Conservation (phyloP, 1,140 invertebrate species). For the Penaeus indicus region DNA sequence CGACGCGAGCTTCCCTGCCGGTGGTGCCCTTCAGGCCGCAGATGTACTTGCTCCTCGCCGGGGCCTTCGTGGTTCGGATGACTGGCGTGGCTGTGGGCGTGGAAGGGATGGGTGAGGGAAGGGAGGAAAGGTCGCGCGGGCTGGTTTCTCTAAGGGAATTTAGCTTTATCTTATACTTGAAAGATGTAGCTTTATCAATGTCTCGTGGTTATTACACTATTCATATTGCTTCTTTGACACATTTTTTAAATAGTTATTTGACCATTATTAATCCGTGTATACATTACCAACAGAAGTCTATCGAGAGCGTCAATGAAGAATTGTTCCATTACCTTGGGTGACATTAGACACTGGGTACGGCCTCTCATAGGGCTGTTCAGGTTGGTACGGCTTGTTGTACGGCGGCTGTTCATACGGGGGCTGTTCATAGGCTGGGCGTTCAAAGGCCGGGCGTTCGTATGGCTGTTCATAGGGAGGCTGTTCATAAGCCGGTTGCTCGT, state of each 20-base stretch:
- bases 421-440: conserved; percentile 26
- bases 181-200: too few relatives aligned
- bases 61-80: conserved; percentile 68
- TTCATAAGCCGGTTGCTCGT: not conserved
- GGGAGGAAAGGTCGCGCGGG: not conserved
- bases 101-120: not conserved
- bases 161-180: too few relatives aligned
- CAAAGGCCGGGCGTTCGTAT: conserved; percentile 58
- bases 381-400: conserved; percentile 2
- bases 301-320: too few relatives aligned
- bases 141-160: too few relatives aligned
- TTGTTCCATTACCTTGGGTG: too few relatives aligned
- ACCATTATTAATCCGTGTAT: too few relatives aligned
- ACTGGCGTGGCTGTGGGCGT: conserved; percentile 21
- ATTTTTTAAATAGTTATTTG: too few relatives aligned
- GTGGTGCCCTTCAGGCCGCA: conserved; percentile 85
- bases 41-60: conserved; percentile 90
- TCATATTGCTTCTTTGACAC: too few relatives aligned
- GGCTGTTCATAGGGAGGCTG: conserved; percentile 5
- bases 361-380: too few relatives aligned
- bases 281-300: too few relatives aligned
- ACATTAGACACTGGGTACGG: too few relatives aligned
- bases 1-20: conserved; percentile 78
- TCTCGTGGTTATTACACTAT: too few relatives aligned
- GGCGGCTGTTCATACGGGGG: not conserved